phyloP scores from a whole-genome alignment of 2,113 vertebrate species.

The western clawed frog (Xenopus tropicalis) region UCB_Xtro_10.0 CM004449.2:130486001-130486500 shows the following conservation, averaged over 20 bases:
- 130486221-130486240: conserved; percentile 70
- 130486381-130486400: too few relatives aligned
- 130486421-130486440: too few relatives aligned
- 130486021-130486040: conserved; percentile 95
- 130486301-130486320: too few relatives aligned
- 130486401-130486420: too few relatives aligned
- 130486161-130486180: conserved; percentile 76
- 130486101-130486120: conserved; percentile 95
- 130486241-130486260: conserved; percentile 8
- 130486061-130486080: conserved; percentile 94
- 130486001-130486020: conserved; percentile 92
- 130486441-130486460: too few relatives aligned
- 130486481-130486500: too few relatives aligned
- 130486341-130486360: too few relatives aligned
- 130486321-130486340: too few relatives aligned
- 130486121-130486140: conserved; percentile 86
- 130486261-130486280: too few relatives aligned
- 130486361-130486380: too few relatives aligned
- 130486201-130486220: conserved; percentile 86
- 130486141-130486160: conserved; percentile 98
- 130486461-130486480: too few relatives aligned
- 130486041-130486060: conserved; percentile 69
- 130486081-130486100: conserved; percentile 99
- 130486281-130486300: too few relatives aligned
- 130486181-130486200: conserved; percentile 80